Percentiles rank a stretch among this genome's conserved stretches.
phyloP scores from a whole-genome alignment of 2,113 vertebrate species.

The Rostratula benghalensis region DNA sequence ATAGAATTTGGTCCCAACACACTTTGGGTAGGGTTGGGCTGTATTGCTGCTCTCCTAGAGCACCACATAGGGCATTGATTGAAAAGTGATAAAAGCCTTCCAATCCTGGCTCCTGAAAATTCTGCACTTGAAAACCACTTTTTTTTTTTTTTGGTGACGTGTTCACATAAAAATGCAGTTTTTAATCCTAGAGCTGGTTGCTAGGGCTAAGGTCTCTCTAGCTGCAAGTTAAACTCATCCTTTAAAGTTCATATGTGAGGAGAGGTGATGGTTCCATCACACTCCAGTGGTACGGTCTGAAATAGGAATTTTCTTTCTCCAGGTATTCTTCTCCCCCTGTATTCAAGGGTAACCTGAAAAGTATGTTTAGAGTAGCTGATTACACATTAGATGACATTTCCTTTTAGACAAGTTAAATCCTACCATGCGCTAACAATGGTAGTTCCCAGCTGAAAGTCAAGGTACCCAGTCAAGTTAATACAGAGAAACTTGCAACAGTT shows the following conservation, averaged over 20 bases:
- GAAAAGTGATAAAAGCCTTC: not conserved
- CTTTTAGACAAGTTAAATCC: not conserved
- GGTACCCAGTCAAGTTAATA: not conserved
- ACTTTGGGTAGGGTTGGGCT: not conserved
- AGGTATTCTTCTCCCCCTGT: not conserved
- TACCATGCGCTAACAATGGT: not conserved
- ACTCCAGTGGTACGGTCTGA: not conserved
- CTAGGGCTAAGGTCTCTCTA: not conserved
- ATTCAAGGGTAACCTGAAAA: not conserved
- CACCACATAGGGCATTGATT: not conserved
- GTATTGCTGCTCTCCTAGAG: not conserved
- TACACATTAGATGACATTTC: not conserved
- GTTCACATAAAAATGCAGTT: not conserved
- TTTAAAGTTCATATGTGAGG: not conserved
- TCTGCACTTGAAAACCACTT: not conserved
- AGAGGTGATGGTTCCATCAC: not conserved
- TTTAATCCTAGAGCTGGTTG: not conserved
- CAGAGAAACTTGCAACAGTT: not conserved
- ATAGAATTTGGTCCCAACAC: not conserved
- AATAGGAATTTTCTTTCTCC: not conserved
- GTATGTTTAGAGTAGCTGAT: not conserved
- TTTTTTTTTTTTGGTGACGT: not conserved
- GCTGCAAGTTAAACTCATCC: not conserved
- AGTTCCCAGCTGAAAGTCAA: not conserved
- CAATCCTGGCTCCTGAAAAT: not conserved